phyloP scores from a whole-genome alignment of 1,140 invertebrate species.

The Formica exsecta region DNA sequence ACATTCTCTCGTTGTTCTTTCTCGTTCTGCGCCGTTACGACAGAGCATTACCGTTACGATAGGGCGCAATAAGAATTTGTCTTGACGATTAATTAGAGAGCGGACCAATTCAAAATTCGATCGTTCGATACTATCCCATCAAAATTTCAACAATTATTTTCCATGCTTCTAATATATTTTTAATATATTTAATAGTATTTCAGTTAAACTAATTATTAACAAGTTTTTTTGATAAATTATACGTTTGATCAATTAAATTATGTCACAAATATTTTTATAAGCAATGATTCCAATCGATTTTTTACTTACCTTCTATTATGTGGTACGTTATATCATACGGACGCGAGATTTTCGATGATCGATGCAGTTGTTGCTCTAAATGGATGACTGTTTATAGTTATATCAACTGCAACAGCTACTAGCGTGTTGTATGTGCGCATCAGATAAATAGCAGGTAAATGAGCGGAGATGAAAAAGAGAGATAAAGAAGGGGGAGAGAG shows the following conservation, averaged over 20 bases:
- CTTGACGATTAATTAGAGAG: background rate
- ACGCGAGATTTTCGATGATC: constrained; percentile 6
- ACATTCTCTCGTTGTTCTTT: constrained; percentile 20
- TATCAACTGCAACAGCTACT: constrained; percentile 56
- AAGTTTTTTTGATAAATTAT: constrained; percentile 2
- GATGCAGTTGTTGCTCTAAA: constrained; percentile 46
- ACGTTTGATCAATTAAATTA: background rate
- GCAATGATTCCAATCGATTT: background rate
- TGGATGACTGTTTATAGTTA: constrained; percentile 36
- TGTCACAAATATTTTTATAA: background rate
- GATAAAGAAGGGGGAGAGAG: too few species aligned
- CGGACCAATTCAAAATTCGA: background rate
- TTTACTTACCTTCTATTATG: too few species aligned
- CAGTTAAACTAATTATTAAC: constrained; percentile 9
- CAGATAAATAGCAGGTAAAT: constrained; percentile 41
- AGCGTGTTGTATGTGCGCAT: background rate
- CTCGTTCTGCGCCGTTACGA: constrained; percentile 1
- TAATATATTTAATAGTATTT: background rate
- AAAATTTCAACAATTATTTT: background rate
- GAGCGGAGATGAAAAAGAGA: constrained; percentile 46
- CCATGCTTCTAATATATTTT: background rate
- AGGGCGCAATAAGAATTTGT: background rate
- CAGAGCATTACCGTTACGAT: background rate
- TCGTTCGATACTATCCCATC: background rate
- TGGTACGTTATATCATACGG: constrained; percentile 14